Evolutionary conservation across 2,113 vertebrate species (phyloP).

Genomic region (Cairina moschata): DNA sequence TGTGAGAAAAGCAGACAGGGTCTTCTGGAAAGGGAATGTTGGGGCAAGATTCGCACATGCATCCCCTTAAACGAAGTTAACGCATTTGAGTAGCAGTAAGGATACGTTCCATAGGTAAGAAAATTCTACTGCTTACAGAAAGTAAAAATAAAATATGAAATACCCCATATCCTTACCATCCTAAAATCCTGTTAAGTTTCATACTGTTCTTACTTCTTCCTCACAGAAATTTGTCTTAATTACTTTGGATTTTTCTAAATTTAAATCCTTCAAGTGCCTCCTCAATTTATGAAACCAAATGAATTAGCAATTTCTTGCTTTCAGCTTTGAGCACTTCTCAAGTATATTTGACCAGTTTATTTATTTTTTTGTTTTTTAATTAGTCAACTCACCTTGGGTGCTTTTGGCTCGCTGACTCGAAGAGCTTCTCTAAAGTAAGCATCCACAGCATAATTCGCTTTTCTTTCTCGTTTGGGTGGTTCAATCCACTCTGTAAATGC

Average conservation of each 20-base stretch:
- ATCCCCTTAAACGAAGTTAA: background rate
- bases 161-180: background rate
- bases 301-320: background rate
- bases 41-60: background rate
- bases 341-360: background rate
- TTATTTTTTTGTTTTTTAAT: background rate
- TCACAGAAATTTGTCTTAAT: background rate
- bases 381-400: conserved; percentile 88
- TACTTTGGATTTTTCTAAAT: background rate
- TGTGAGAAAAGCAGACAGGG: background rate
- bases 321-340: background rate
- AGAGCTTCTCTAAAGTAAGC: conserved; percentile 98
- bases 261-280: background rate
- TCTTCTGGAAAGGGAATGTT: background rate
- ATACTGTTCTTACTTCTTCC: background rate
- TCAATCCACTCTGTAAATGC: conserved; percentile 98
- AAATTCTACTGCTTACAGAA: background rate
- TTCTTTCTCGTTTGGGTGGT: conserved; percentile 96
- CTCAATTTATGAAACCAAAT: background rate
- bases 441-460: conserved; percentile 98
- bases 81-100: background rate
- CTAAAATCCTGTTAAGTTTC: background rate
- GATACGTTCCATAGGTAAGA: background rate
- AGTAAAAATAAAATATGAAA: background rate
- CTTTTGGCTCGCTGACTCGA: conserved; percentile 97